A percentile compares a stretch with the other conserved stretches of the same genome.
Conservation (phyloP, 2,113 vertebrate species). For the Rynchops niger region DNA sequence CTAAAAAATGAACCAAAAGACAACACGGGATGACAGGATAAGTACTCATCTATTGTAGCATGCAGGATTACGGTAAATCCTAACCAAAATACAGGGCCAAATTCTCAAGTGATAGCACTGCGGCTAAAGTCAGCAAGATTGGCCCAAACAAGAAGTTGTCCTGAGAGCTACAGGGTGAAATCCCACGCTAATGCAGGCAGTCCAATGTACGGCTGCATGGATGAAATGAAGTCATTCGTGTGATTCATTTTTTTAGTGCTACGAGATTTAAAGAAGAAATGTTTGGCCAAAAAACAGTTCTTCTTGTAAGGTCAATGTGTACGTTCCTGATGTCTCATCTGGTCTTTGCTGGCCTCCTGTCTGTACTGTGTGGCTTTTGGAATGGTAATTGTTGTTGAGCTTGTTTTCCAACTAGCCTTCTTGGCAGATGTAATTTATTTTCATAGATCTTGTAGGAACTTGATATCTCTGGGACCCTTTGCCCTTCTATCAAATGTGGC, state of each 20-base stretch:
- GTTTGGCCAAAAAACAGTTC: neutral
- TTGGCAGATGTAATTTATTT: conserved; percentile 21
- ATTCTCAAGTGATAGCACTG: neutral
- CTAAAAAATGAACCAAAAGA: neutral
- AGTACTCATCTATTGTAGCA: neutral
- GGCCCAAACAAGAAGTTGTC: neutral
- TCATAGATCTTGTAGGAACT: neutral
- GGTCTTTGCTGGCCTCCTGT: neutral
- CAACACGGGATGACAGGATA: accelerated
- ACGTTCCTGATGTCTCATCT: neutral
- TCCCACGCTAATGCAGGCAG: neutral
- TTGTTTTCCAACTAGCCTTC: neutral
- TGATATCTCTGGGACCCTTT: neutral
- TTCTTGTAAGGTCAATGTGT: neutral
- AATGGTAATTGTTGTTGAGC: neutral
- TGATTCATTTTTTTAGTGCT: neutral
- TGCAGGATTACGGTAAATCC: neutral
- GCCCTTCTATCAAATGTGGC: neutral
- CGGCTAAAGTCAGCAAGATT: neutral
- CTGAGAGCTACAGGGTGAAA: neutral
- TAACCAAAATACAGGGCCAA: neutral
- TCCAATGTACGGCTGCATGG: neutral
- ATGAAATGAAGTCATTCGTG: neutral
- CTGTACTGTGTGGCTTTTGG: neutral
- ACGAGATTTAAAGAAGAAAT: neutral